Evolutionary conservation across 2,888 invertebrate genomes (phyloP), one percentile per base, ranked within the genome.

Genomic region (Anaspis maculata): DNA sequence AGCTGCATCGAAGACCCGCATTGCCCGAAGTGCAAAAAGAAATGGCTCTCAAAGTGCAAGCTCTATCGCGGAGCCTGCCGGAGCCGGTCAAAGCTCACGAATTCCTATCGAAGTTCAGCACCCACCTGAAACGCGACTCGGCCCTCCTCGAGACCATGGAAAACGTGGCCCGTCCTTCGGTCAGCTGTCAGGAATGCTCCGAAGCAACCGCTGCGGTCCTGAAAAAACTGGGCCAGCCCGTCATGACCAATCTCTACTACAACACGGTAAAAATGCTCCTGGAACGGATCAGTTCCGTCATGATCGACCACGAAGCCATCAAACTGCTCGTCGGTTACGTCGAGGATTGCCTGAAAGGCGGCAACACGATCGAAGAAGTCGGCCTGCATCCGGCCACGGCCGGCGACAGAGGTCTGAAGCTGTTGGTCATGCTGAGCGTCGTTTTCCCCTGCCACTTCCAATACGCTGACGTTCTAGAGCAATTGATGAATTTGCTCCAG

Each of bases 231-330:
- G 96, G 95, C 0, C 84, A 89, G 54, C 92, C 92, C 0, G 84
- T 91, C 2, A 92, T 92, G 83, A 91, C 92, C 2, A 94, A 95
- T 67, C 68, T 91, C 19, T 90, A 95, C 64, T 95, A 95, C 69
- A 92, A 91, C 62, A 92, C 91, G 1, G 87, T 96, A 23, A 96
- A 96, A 70, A 90, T 90, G 79, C 66, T 97, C 27, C 68, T 97
- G 35, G 96, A 96, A 65, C 75, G 96, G 37, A 86, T 94, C 9
- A 94, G 94, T 42, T 94, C 92, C 0, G 92, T 97, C 3, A 90
- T 96, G 86, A 86, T 97, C 7, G 97, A 97, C 62, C 83, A 83
- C 52, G 83, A 85, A 42, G 85, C 94, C 0, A 74, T 95, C 49
- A 76, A 82, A 42, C 78, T 87, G 55, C 67, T 82, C 13, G 45